Conservation (phyloP, 2,113 vertebrate species). For the Scalopus aquaticus region DNA sequence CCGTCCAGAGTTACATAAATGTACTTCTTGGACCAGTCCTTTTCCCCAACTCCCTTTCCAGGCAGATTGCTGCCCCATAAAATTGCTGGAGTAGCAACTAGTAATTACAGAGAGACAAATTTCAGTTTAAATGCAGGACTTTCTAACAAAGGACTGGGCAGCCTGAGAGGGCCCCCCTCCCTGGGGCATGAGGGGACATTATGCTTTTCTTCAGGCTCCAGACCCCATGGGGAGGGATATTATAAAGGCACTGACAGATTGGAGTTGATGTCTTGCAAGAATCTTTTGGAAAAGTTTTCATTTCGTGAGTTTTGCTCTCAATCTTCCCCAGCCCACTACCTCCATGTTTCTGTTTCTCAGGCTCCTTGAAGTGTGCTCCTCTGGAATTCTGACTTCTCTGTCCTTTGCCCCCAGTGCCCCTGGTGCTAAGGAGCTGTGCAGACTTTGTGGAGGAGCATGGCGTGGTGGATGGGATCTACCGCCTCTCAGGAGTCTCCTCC, state of each 20-base stretch:
- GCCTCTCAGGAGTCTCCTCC: slow-evolving; percentile 94
- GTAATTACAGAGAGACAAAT: not conserved
- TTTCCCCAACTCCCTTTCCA: not conserved
- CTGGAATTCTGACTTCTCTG: not conserved
- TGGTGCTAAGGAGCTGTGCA: slow-evolving; percentile 90
- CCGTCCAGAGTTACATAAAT: not conserved
- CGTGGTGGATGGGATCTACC: slow-evolving; percentile 95
- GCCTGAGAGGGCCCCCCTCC: not conserved
- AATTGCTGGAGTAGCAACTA: not conserved
- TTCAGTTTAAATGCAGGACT: not conserved
- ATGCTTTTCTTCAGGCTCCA: not conserved
- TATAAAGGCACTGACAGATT: not conserved
- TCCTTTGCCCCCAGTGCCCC: slow-evolving; percentile 87
- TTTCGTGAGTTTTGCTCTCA: not conserved
- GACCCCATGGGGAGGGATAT: not conserved
- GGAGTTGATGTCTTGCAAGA: not conserved
- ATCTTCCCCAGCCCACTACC: not conserved
- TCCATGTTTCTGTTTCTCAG: not conserved
- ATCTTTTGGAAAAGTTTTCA: not conserved
- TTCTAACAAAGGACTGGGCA: not conserved
- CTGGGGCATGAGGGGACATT: no score
- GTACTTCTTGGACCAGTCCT: not conserved
- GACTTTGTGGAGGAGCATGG: slow-evolving; percentile 95
- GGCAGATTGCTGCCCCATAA: not conserved
- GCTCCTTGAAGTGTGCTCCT: not conserved